Percentiles rank a stretch among this genome's conserved stretches.
phyloP scores from a whole-genome alignment of 1,140 invertebrate genomes.

The Diachasmimorpha longicaudata region DNA sequence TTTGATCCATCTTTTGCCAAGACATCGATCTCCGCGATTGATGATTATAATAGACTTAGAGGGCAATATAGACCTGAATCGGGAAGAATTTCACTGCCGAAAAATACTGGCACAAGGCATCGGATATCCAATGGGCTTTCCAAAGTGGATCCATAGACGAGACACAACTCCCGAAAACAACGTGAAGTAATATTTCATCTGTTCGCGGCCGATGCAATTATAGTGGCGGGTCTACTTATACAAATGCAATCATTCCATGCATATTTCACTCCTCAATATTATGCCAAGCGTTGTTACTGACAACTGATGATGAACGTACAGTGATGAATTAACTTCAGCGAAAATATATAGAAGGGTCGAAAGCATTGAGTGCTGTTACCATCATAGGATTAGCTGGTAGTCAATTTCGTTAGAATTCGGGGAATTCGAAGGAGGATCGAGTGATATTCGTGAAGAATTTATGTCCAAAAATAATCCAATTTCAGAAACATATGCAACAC shows the following conservation, averaged over 20 bases:
- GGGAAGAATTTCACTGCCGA: background rate
- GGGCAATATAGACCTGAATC: background rate
- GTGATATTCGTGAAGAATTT: background rate
- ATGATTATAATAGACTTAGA: background rate
- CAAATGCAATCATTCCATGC: background rate
- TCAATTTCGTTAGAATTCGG: background rate
- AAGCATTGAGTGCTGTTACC: background rate
- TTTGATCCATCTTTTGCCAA: constrained; percentile 18
- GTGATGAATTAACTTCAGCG: background rate
- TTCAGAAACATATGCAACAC: background rate
- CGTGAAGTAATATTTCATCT: background rate
- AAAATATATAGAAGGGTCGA: background rate
- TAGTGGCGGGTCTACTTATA: too few relatives aligned
- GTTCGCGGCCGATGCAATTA: background rate
- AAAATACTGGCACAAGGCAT: background rate
- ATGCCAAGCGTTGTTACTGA: background rate
- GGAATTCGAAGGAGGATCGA: too few relatives aligned
- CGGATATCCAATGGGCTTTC: background rate
- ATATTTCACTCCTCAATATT: background rate
- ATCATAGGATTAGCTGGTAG: background rate
- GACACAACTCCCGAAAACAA: background rate
- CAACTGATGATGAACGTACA: background rate
- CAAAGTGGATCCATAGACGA: background rate
- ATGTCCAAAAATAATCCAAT: background rate
- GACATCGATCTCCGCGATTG: constrained; percentile 5